These are phyloP conservation scores for Liolophura sinensis DNA, from an alignment of 1,140 invertebrate species.

Conservation along the genomic window DNA sequence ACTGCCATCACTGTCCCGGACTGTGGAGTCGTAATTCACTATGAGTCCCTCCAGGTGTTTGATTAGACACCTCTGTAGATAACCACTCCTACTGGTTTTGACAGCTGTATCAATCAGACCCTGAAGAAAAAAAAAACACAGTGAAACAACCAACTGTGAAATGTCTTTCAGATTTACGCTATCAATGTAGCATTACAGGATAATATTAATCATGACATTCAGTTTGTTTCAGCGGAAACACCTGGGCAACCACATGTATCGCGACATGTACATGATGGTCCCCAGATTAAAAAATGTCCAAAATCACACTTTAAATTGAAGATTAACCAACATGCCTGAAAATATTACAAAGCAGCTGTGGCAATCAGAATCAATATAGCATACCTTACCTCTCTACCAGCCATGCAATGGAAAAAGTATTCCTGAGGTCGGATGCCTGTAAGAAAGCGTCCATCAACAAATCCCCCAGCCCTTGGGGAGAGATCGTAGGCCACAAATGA, in stretches of 20 bases:
- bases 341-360: not conserved
- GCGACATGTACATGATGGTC: too few relatives aligned
- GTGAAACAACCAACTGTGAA: too few relatives aligned
- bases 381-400: conserved; percentile 83
- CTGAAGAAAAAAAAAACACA: conserved; percentile 41
- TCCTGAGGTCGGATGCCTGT: conserved; percentile 97
- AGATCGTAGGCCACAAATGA: conserved; percentile 91
- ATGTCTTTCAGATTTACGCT: too few relatives aligned
- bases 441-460: conserved; percentile 93
- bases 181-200: too few relatives aligned
- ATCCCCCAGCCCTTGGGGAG: conserved; percentile 91
- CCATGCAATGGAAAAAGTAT: conserved; percentile 99
- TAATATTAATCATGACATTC: too few relatives aligned
- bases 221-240: too few relatives aligned
- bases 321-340: not conserved
- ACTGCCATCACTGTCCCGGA: conserved; percentile 90
- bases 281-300: not conserved
- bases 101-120: conserved; percentile 75
- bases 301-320: not conserved
- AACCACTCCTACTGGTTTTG: conserved; percentile 94
- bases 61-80: conserved; percentile 95
- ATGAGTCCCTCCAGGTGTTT: conserved; percentile 96
- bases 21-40: conserved; percentile 91
- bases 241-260: too few relatives aligned
- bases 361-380: not conserved